Conservation (phyloP, 92 coral and sea anemone species). For the Phenganax subtilis region DNA sequence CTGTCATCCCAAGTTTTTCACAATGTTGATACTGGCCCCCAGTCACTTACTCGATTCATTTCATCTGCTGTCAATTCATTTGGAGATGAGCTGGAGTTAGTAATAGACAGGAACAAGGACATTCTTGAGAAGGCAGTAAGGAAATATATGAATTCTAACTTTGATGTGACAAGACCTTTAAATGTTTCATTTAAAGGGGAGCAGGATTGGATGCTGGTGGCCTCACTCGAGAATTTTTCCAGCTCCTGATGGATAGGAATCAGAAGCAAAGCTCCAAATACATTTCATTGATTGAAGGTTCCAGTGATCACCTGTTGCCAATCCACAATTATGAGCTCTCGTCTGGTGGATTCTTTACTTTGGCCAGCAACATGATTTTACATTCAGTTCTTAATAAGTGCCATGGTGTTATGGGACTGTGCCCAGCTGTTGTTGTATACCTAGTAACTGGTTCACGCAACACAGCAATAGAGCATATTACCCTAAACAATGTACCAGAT, state of each 20-base stretch:
- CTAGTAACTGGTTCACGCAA: slow-evolving; percentile 37
- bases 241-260: slow-evolving; percentile 41
- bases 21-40: too few relatives aligned
- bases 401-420: slow-evolving; percentile 42
- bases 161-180: slow-evolving; percentile 41
- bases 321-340: slow-evolving; percentile 45
- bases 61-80: slow-evolving; percentile 2
- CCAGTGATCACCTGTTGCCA: slow-evolving; percentile 43
- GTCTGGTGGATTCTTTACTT: slow-evolving; percentile 40
- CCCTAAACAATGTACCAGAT: slow-evolving; percentile 22
- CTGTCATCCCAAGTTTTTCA: too few relatives aligned
- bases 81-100: slow-evolving; percentile 12
- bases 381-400: slow-evolving; percentile 48
- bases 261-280: slow-evolving; percentile 22
- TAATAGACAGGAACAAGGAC: slow-evolving; percentile 32
- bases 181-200: slow-evolving; percentile 41
- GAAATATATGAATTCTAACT: slow-evolving; percentile 44
- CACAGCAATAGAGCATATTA: slow-evolving; percentile 42
- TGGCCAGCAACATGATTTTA: slow-evolving; percentile 10
- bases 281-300: slow-evolving; percentile 47
- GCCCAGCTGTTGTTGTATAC: slow-evolving; percentile 47
- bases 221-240: slow-evolving; percentile 41
- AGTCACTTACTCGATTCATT: neutral
- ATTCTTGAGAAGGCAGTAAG: slow-evolving; percentile 42
- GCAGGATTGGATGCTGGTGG: slow-evolving; percentile 54